Percentiles rank a stretch among this genome's conserved stretches.
These are phyloP conservation scores for Sparidentex hasta DNA, from an alignment of 2,797 vertebrate genomes.

Conservation along the genomic window DNA sequence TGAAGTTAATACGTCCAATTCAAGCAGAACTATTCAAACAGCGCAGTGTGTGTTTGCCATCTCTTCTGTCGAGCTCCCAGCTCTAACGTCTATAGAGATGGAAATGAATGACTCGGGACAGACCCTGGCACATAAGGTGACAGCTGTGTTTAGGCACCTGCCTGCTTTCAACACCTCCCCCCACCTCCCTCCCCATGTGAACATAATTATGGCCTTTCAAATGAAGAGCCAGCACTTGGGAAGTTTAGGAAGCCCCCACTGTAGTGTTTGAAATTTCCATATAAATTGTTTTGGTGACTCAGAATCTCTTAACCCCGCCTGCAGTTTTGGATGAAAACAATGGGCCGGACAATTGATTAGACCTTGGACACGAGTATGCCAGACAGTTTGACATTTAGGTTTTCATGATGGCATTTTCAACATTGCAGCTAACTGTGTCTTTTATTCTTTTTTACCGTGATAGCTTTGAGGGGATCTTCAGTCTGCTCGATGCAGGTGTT, in stretches of 20 bases:
- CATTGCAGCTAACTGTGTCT: slow-evolving; percentile 18
- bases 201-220: slow-evolving; percentile 76
- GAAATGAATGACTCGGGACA: slow-evolving; percentile 74
- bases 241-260: slow-evolving; percentile 71
- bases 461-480: slow-evolving; percentile 81
- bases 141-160: slow-evolving; percentile 85
- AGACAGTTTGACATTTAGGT: slow-evolving; percentile 69
- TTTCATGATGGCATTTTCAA: slow-evolving; percentile 29
- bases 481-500: slow-evolving; percentile 82
- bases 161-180: slow-evolving; percentile 56
- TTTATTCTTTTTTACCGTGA: slow-evolving; percentile 76
- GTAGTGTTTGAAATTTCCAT: slow-evolving; percentile 78
- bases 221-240: slow-evolving; percentile 76
- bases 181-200: slow-evolving; percentile 13
- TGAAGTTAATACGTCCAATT: slow-evolving; percentile 54
- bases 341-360: slow-evolving; percentile 59
- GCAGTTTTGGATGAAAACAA: slow-evolving; percentile 64
- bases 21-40: slow-evolving; percentile 47
- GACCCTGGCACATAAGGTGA: slow-evolving; percentile 62
- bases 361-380: slow-evolving; percentile 65
- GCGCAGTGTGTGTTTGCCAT: slow-evolving; percentile 55
- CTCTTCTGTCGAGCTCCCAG: slow-evolving; percentile 57
- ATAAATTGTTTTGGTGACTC: slow-evolving; percentile 74
- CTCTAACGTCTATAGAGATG: slow-evolving; percentile 73
- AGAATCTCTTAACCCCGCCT: slow-evolving; percentile 68